Conservation (phyloP, 2,888 invertebrate genomes). For the Tachina lurida region DNA sequence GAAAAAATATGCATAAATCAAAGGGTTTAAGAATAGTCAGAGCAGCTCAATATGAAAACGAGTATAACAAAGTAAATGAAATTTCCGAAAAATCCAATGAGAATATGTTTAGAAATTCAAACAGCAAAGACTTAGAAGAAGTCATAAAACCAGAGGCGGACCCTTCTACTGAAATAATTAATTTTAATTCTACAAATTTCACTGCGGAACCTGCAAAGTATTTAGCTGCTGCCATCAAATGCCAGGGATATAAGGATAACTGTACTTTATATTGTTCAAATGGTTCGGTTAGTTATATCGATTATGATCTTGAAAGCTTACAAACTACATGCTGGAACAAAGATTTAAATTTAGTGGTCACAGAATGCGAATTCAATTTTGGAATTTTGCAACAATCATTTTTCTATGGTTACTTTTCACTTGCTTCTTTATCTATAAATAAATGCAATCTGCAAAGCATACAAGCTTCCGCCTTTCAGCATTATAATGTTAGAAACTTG, state of each 20-base stretch:
- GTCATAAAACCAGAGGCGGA: neutral
- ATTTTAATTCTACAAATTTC: neutral
- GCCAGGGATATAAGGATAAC: constrained; percentile 12
- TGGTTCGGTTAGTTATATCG: constrained; percentile 43
- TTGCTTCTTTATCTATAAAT: constrained; percentile 20
- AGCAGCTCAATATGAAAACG: neutral
- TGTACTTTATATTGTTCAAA: constrained; percentile 35
- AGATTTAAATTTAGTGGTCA: constrained; percentile 19
- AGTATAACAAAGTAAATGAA: neutral
- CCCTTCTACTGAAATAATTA: neutral
- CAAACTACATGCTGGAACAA: constrained; percentile 1
- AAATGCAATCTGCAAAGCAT: constrained; percentile 52
- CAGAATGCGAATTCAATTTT: constrained; percentile 37
- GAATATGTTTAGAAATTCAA: no score
- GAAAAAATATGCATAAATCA: neutral
- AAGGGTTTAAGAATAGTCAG: neutral
- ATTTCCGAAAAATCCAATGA: no score
- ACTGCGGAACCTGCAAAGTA: neutral
- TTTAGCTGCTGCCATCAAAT: constrained; percentile 3
- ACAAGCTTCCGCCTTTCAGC: constrained; percentile 20
- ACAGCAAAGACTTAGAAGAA: no score
- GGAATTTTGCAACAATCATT: constrained; percentile 43
- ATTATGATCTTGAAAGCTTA: constrained; percentile 24
- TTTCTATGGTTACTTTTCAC: constrained; percentile 18
- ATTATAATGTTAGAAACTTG: constrained; percentile 30